These are phyloP conservation scores for Zaprionus inermis DNA, from an alignment of 1,140 invertebrate genomes.

Conservation along the genomic window DNA sequence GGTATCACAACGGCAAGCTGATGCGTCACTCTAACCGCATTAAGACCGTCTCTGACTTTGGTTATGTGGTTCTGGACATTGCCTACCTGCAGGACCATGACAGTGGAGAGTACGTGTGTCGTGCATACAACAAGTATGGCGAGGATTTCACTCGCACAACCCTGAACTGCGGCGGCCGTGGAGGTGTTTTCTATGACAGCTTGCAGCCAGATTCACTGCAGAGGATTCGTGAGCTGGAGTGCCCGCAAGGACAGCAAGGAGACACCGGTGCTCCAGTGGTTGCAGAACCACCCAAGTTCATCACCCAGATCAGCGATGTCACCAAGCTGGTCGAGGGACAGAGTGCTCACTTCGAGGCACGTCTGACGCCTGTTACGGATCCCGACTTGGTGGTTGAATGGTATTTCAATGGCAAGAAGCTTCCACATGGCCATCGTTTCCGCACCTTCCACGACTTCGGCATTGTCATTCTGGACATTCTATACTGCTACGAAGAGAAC, in stretches of 20 bases:
- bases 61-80: conserved; percentile 97
- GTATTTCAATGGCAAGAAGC: conserved; percentile 96
- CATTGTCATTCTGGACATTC: conserved; percentile 97
- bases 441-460: conserved; percentile 98
- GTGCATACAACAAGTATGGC: conserved; percentile 94
- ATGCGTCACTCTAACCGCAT: conserved; percentile 95
- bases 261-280: conserved; percentile 88
- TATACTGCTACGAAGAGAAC: conserved; percentile 99
- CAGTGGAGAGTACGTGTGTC: conserved; percentile 95
- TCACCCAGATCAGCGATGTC: conserved; percentile 93
- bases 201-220: conserved; percentile 97
- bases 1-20: conserved; percentile 96
- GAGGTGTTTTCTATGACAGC: conserved; percentile 96
- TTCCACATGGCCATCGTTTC: conserved; percentile 96
- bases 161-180: conserved; percentile 92
- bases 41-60: conserved; percentile 97
- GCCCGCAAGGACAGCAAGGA: conserved; percentile 85
- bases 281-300: conserved; percentile 94
- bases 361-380: conserved; percentile 95
- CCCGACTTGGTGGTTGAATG: conserved; percentile 97
- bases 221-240: conserved; percentile 95
- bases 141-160: conserved; percentile 94
- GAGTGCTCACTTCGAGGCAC: conserved; percentile 96
- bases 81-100: conserved; percentile 97
- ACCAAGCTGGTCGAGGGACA: conserved; percentile 95